phyloP scores from a whole-genome alignment of 2,888 invertebrate species.

The Ormia ochracea region DNA sequence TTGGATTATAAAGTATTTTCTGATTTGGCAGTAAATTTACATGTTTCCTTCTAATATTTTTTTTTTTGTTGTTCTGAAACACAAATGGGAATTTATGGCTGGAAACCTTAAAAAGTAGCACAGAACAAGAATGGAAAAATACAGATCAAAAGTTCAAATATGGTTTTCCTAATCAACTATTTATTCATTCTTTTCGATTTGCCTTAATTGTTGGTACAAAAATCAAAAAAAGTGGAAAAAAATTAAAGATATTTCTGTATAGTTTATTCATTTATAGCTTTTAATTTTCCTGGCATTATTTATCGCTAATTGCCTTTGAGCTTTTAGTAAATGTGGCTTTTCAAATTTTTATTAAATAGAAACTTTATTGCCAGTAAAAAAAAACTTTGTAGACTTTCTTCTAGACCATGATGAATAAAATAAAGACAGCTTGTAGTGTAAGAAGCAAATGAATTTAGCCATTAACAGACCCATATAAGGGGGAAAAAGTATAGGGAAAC shows the following conservation, averaged over 20 bases:
- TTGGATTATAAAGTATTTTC: neutral
- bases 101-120: conserved; percentile 11
- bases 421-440: too few relatives aligned
- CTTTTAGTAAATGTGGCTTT: too few relatives aligned
- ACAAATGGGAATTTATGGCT: conserved; percentile 27
- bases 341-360: too few relatives aligned
- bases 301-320: conserved; percentile 29
- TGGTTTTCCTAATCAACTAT: conserved; percentile 12
- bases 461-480: too few relatives aligned
- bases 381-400: too few relatives aligned
- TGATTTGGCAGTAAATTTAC: neutral
- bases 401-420: too few relatives aligned
- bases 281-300: neutral
- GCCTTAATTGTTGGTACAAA: conserved; percentile 39
- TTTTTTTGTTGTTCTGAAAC: neutral
- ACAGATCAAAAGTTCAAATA: conserved; percentile 40
- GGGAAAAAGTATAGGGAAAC: too few relatives aligned
- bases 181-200: conserved; percentile 29
- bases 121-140: neutral
- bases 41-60: neutral
- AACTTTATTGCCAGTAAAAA: too few relatives aligned
- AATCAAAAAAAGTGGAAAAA: neutral
- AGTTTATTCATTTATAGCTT: conserved; percentile 5
- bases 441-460: too few relatives aligned
- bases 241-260: conserved; percentile 22